These are phyloP conservation scores for Malthinus seriepunctatus DNA, from an alignment of 2,888 invertebrate species.

Conservation along the genomic window DNA sequence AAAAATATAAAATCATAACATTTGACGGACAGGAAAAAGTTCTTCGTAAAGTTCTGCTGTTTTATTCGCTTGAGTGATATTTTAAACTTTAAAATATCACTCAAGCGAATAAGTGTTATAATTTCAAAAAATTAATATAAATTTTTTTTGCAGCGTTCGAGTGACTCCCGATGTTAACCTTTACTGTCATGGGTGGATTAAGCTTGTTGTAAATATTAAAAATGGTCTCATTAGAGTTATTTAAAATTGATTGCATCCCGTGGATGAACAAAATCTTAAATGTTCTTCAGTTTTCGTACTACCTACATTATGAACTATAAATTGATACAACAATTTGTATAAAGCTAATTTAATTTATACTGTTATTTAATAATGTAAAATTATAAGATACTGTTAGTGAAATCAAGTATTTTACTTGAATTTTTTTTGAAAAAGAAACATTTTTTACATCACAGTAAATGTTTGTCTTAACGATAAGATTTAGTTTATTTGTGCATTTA, in stretches of 20 bases:
- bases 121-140: not conserved
- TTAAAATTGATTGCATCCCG: constrained; percentile 35
- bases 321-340: constrained; percentile 7
- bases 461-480: not conserved
- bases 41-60: too few species aligned
- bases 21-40: too few species aligned
- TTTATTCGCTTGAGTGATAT: too few species aligned
- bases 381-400: constrained; percentile 17
- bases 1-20: too few species aligned
- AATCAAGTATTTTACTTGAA: not conserved
- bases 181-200: constrained; percentile 14
- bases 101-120: too few species aligned
- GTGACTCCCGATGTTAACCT: constrained; percentile 24
- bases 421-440: not conserved
- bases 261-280: constrained; percentile 29
- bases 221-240: constrained; percentile 21
- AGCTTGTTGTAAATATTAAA: constrained; percentile 23
- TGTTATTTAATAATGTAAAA: constrained; percentile 23
- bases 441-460: not conserved
- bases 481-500: constrained; percentile 15
- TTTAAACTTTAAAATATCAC: too few species aligned
- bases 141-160: constrained; percentile 33
- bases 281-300: not conserved
- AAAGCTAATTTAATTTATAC: constrained; percentile 8
- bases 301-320: constrained; percentile 7